Evolutionary conservation across 2,888 invertebrate species (phyloP), one percentile per base, ranked within the genome.

Genomic region (Mayetiola destructor): DNA sequence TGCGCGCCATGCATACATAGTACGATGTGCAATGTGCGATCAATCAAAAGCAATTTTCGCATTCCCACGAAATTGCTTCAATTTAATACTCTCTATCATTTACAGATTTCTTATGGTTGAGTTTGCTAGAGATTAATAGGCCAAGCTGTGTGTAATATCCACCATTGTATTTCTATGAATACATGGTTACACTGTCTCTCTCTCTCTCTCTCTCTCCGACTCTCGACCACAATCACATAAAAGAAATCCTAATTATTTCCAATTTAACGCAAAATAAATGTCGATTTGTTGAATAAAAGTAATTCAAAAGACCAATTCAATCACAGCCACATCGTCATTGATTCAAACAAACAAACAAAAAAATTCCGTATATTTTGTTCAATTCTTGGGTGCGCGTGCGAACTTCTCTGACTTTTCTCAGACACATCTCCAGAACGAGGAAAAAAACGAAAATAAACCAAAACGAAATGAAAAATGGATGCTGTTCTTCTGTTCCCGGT

Each of bases 1-100:
- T n/a, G n/a, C n/a, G n/a, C n/a, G n/a, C n/a, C n/a, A n/a, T n/a
- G n/a, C n/a, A n/a, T n/a, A n/a, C n/a, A n/a, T 48, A 23, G 23
- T 21, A 14, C 8, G 16, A 48, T 37, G n/a, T 37, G 37, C n/a
- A 4, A n/a, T 48, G 48, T 48, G n/a, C n/a, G 48, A 48, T 48
- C 29, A 48, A 27, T 48, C 27, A 48, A 27, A n/a, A 27, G 48
- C 27, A 48, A 48, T 48, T 48, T 48, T 48, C 48, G 4, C 23
- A 48, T 48, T 48, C 48, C 48, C 48, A 48, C 48, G 48, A 48
- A 48, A 48, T 48, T 48, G 48, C 48, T 9, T 27, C 48, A 48
- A 48, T 48, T 48, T 48, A n/a, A n/a, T n/a, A 2, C 48, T 27
- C 27, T 20, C 9, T n/a, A 27, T 27, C 10, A 42, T 21, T 48